phyloP scores from a whole-genome alignment of 2,888 invertebrate species.

The Pseudococcus viburni region DNA sequence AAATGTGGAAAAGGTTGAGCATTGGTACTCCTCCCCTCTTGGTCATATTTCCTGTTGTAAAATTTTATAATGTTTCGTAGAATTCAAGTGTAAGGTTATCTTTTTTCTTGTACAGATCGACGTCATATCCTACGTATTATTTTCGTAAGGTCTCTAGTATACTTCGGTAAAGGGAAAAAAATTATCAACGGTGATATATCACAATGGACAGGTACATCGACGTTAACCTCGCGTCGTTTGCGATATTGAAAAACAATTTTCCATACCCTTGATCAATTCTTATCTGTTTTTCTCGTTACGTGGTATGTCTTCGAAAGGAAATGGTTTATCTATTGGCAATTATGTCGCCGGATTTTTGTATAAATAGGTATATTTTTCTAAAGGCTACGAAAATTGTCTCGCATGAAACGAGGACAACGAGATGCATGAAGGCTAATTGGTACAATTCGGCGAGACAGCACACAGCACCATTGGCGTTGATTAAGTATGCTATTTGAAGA shows the following conservation, averaged over 20 bases:
- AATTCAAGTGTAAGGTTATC: conserved; percentile 1
- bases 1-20: neutral
- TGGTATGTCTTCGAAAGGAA: neutral
- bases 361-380: neutral
- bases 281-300: neutral
- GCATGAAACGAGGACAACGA: neutral
- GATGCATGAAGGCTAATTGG: conserved; percentile 30
- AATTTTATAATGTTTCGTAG: neutral
- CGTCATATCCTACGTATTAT: neutral
- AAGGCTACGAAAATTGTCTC: neutral
- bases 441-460: conserved; percentile 21
- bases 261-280: conserved; percentile 3
- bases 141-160: neutral
- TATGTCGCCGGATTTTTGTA: no score
- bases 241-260: conserved; percentile 7
- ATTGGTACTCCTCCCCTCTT: neutral
- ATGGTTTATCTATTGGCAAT: neutral
- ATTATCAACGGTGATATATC: conserved; percentile 31
- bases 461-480: conserved; percentile 31
- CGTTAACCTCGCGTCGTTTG: neutral
- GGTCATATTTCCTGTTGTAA: neutral
- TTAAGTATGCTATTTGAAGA: conserved; percentile 23
- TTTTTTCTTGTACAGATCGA: neutral
- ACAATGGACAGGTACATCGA: conserved; percentile 24
- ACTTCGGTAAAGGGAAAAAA: neutral